Conservation (phyloP, 2,888 invertebrate species). For the Rosalia funebris region DNA sequence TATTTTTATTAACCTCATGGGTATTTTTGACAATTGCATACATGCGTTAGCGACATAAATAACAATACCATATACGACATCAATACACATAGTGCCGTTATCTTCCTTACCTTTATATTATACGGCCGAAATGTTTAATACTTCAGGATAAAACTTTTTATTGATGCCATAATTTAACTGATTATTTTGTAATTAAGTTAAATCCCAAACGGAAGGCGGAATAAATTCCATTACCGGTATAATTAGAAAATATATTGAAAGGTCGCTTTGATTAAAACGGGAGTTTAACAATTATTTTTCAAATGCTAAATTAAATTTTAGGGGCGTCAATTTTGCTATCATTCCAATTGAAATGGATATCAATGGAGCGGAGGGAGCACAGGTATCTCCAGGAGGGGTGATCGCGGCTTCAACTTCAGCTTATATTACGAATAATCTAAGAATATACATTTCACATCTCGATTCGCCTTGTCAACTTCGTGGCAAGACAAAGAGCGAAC, state of each 20-base stretch:
- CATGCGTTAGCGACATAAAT: no score
- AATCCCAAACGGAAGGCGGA: background rate
- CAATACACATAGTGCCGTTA: no score
- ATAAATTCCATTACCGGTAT: conserved; percentile 12
- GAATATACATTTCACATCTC: background rate
- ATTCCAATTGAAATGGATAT: no score
- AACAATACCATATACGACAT: no score
- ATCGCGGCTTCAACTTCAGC: no score
- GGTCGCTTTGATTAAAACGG: background rate
- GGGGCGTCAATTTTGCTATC: no score
- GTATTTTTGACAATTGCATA: no score
- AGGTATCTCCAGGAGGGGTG: no score
- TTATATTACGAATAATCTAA: background rate
- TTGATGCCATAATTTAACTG: conserved; percentile 5
- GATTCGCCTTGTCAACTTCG: background rate
- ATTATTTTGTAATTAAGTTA: conserved; percentile 14
- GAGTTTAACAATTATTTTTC: background rate
- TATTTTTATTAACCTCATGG: no score
- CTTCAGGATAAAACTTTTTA: conserved; percentile 5
- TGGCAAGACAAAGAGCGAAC: conserved; percentile 1
- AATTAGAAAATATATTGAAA: conserved; percentile 1
- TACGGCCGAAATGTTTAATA: conserved; percentile 10
- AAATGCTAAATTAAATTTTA: background rate
- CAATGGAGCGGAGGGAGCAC: no score
- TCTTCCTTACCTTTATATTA: no score